phyloP scores from a whole-genome alignment of 2,797 vertebrate species.

The Protonibea diacanthus region DNA sequence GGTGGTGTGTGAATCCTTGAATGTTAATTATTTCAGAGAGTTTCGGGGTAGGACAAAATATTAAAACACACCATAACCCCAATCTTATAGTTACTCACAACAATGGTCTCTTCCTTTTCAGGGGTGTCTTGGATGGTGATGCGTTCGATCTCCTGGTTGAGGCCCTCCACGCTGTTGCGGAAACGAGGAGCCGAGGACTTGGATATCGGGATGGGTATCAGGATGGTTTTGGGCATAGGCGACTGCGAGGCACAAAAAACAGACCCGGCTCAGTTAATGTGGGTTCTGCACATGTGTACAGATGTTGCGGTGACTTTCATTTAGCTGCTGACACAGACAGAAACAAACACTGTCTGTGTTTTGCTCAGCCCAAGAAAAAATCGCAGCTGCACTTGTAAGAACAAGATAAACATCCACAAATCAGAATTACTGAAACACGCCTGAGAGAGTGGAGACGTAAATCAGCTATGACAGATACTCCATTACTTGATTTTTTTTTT shows the following conservation, averaged over 20 bases:
- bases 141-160: conserved; percentile 98
- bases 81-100: conserved; percentile 87
- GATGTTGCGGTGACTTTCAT: not conserved
- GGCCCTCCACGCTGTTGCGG: conserved; percentile 97
- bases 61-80: not conserved
- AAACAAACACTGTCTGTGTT: not conserved
- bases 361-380: conserved; percentile 3
- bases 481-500: no score
- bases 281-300: not conserved
- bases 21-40: not conserved
- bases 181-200: conserved; percentile 94
- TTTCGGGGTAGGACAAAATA: not conserved
- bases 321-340: not conserved
- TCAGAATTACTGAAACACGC: not conserved
- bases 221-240: conserved; percentile 94
- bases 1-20: not conserved
- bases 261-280: conserved; percentile 18
- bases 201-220: conserved; percentile 93
- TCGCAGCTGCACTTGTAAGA: not conserved
- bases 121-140: conserved; percentile 98
- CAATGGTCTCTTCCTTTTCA: conserved; percentile 94
- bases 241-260: conserved; percentile 80
- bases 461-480: no score
- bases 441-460: not conserved
- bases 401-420: not conserved